A percentile compares a stretch with the other conserved stretches of the same genome.
These are phyloP conservation scores for Leucoraja erinaceus DNA, from an alignment of 2,113 vertebrate species.

Conservation along the genomic window DNA sequence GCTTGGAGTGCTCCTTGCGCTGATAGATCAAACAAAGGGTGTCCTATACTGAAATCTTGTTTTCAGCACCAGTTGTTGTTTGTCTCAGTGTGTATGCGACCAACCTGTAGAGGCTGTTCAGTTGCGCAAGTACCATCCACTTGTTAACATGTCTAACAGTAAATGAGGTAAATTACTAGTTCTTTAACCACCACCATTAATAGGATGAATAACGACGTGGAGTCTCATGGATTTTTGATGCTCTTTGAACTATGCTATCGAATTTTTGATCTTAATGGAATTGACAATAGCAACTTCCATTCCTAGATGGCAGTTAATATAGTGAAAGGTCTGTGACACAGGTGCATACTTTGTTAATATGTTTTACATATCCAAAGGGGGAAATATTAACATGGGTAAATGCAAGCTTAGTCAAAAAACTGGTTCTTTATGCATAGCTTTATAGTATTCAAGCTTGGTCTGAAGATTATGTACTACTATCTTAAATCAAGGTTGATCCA, in stretches of 20 bases:
- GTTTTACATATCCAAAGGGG: neutral
- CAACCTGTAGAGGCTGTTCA: no score
- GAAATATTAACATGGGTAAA: neutral
- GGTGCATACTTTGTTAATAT: neutral
- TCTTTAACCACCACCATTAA: no score
- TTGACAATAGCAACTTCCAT: neutral
- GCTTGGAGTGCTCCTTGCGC: no score
- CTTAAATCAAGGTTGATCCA: no score
- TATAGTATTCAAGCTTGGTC: no score
- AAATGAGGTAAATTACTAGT: neutral
- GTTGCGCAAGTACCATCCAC: neutral
- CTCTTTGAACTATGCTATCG: neutral
- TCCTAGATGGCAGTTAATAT: neutral
- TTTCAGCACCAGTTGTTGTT: no score
- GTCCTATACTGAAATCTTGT: no score
- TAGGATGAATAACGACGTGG: neutral
- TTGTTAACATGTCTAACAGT: neutral
- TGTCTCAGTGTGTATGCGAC: no score
- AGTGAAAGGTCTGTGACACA: neutral
- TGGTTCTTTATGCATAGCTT: no score
- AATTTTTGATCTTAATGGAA: neutral
- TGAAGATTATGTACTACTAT: no score
- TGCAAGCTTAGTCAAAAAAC: neutral
- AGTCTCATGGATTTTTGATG: neutral
- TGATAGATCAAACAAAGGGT: no score